Percentiles rank a stretch among this genome's conserved stretches.
Evolutionary conservation across 2,888 invertebrate genomes (phyloP).

Genomic region (Morinoia aosen): DNA sequence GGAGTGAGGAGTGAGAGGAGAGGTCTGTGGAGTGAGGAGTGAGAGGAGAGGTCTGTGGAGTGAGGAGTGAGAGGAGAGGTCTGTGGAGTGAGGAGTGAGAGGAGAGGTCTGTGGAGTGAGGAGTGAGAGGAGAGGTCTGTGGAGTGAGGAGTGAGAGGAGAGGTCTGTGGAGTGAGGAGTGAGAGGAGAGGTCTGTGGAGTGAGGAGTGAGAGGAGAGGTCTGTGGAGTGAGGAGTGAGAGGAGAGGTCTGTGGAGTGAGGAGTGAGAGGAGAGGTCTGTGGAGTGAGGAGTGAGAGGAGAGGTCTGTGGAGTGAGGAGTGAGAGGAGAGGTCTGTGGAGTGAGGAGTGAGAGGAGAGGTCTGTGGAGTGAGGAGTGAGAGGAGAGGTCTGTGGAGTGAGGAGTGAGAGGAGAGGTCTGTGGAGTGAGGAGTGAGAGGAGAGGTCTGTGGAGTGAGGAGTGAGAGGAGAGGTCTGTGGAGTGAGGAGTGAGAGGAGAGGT

Average conservation of each 20-base stretch:
- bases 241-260: no score
- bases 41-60: not conserved
- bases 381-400: not conserved
- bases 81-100: conserved; percentile 70
- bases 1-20: not conserved
- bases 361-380: not conserved
- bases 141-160: not conserved
- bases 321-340: not conserved
- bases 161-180: not conserved
- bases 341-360: not conserved
- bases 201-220: not conserved
- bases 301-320: not conserved
- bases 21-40: not conserved
- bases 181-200: not conserved
- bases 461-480: not conserved
- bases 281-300: not conserved
- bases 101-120: not conserved
- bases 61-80: no score
- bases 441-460: not conserved
- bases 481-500: not conserved
- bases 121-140: not conserved
- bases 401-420: no score
- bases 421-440: conserved; percentile 69
- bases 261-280: not conserved
- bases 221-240: not conserved